Conservation (phyloP, 2,113 vertebrate species). For the Prunella himalayana region DNA sequence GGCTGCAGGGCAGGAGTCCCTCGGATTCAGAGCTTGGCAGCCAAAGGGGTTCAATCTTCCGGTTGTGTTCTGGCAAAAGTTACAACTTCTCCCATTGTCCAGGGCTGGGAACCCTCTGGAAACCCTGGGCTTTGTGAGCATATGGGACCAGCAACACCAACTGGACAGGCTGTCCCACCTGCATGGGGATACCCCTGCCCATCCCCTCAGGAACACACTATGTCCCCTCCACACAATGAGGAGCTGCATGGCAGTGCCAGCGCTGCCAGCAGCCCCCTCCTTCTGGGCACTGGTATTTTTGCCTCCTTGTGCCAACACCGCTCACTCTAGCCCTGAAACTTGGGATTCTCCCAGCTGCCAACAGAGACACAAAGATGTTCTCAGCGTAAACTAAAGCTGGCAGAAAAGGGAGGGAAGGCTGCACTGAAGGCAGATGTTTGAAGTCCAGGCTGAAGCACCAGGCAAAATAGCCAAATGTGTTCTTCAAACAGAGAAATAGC, state of each 20-base stretch:
- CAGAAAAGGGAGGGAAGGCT: background rate
- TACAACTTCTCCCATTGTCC: background rate
- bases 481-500: background rate
- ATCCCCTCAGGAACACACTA: background rate
- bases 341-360: background rate
- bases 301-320: background rate
- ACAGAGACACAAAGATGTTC: background rate
- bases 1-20: background rate
- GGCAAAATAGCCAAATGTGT: background rate
- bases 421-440: background rate
- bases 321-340: background rate
- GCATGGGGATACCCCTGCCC: background rate
- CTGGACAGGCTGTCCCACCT: background rate
- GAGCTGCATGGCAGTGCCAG: background rate
- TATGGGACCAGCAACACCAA: background rate
- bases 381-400: background rate
- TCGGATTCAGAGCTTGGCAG: background rate
- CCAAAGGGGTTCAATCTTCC: background rate
- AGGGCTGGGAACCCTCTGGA: background rate
- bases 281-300: background rate
- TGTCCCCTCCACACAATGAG: background rate
- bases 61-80: background rate
- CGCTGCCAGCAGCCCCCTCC: background rate
- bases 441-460: background rate
- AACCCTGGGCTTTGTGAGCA: background rate